Percentiles rank a stretch among this genome's conserved stretches.
Evolutionary conservation across 1,140 invertebrate genomes (phyloP).

Genomic region (Papilio helenus): DNA sequence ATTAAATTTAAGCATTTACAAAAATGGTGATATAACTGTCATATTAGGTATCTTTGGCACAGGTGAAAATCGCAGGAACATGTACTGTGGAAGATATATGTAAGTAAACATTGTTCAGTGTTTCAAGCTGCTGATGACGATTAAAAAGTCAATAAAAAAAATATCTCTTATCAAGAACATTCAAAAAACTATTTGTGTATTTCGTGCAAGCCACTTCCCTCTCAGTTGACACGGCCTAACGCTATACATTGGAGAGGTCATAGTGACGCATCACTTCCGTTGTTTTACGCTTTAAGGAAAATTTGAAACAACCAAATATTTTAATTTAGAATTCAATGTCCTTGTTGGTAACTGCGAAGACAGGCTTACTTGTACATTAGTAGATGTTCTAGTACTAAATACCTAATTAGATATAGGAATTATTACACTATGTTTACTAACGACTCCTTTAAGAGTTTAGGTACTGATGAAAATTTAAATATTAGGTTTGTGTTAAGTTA

Average conservation of each 20-base stretch:
- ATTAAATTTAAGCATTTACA: not conserved
- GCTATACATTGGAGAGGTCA: constrained; percentile 12
- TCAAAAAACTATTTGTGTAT: constrained; percentile 8
- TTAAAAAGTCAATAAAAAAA: too few species aligned
- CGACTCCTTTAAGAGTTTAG: not conserved
- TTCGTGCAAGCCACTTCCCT: constrained; percentile 17
- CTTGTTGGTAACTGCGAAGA: constrained; percentile 4
- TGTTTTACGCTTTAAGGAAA: constrained; percentile 13
- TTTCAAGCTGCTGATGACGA: too few species aligned
- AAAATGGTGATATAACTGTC: not conserved
- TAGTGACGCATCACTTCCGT: not conserved
- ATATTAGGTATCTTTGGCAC: too few species aligned
- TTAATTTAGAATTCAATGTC: constrained; percentile 5
- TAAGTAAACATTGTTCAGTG: not conserved
- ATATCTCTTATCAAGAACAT: not conserved
- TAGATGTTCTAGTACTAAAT: not conserved
- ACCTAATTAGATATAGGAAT: not conserved
- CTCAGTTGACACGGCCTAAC: constrained; percentile 13
- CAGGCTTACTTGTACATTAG: not conserved
- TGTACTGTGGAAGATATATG: not conserved
- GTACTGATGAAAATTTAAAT: not conserved
- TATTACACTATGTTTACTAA: not conserved
- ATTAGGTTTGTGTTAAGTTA: not conserved
- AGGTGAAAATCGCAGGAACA: too few species aligned
- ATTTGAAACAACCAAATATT: constrained; percentile 2